Evolutionary conservation across 2,888 invertebrate species (phyloP).

Genomic region (Thera obeliscata): DNA sequence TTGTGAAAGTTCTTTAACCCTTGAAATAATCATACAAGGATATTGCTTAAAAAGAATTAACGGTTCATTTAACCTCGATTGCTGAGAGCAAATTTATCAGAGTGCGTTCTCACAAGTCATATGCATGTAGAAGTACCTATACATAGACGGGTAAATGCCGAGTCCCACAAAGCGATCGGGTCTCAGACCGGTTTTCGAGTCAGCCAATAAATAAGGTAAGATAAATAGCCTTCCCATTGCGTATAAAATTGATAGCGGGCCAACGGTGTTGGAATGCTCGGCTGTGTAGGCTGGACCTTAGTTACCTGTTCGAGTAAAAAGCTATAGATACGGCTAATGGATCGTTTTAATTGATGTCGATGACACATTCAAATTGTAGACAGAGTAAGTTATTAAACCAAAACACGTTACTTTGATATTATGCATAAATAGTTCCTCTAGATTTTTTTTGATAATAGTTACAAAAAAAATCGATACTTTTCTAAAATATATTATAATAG

Average conservation of each 20-base stretch:
- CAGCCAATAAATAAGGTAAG: constrained; percentile 82
- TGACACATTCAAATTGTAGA: constrained; percentile 35
- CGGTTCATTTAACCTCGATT: constrained; percentile 61
- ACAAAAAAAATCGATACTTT: too few relatives aligned
- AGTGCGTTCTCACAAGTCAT: constrained; percentile 55
- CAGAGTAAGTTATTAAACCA: constrained; percentile 14
- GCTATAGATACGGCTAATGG: constrained; percentile 61
- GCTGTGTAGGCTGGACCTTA: constrained; percentile 65
- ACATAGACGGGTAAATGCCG: constrained; percentile 66
- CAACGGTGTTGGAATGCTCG: constrained; percentile 71
- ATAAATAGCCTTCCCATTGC: constrained; percentile 81
- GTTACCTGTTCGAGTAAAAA: constrained; percentile 55
- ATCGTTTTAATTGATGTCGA: constrained; percentile 57
- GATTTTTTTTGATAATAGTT: too few relatives aligned
- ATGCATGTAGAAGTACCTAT: constrained; percentile 52
- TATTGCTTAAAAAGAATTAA: constrained; percentile 50
- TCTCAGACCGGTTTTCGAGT: constrained; percentile 77
- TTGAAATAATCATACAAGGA: constrained; percentile 53
- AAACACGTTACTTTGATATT: constrained; percentile 4
- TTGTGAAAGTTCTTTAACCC: constrained; percentile 72
- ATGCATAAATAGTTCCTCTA: neutral
- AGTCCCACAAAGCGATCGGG: constrained; percentile 66
- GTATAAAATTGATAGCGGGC: constrained; percentile 82
- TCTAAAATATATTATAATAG: too few relatives aligned
- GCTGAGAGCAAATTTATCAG: constrained; percentile 49